Evolutionary conservation across 2,888 invertebrate genomes (phyloP).

Genomic region (Acleris laterana): DNA sequence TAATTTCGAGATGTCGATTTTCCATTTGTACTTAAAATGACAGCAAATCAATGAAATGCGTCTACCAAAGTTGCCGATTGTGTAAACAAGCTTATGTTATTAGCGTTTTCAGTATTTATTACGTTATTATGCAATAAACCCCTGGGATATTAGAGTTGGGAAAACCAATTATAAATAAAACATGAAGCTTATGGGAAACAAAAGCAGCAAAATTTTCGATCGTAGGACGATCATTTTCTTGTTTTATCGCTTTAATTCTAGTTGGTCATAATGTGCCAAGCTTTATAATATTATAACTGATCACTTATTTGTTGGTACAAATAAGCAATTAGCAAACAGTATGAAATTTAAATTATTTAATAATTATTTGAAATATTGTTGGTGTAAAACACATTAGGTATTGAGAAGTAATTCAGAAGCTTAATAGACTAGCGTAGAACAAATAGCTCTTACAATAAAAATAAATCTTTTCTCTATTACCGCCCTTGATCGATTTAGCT

Average conservation of each 20-base stretch:
- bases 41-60: too few relatives aligned
- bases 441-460: conserved; percentile 25
- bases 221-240: too few relatives aligned
- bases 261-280: conserved; percentile 6
- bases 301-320: not conserved
- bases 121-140: too few relatives aligned
- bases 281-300: too few relatives aligned
- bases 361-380: not conserved
- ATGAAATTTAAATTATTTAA: not conserved
- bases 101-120: not conserved
- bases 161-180: too few relatives aligned
- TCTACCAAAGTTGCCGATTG: too few relatives aligned
- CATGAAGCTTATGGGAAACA: too few relatives aligned
- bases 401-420: conserved; percentile 31
- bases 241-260: not conserved
- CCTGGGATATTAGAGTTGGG: too few relatives aligned
- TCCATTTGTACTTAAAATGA: too few relatives aligned
- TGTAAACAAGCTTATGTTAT: not conserved
- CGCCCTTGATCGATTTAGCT: conserved; percentile 35
- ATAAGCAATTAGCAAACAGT: not conserved
- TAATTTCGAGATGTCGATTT: too few relatives aligned
- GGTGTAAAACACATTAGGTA: conserved; percentile 15
- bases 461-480: conserved; percentile 30
- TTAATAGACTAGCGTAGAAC: conserved; percentile 37
- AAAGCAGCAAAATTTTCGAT: too few relatives aligned